Percentiles rank a stretch among this genome's conserved stretches.
Conservation (phyloP, 2,797 vertebrate genomes). For the Galago senegalensis region DNA sequence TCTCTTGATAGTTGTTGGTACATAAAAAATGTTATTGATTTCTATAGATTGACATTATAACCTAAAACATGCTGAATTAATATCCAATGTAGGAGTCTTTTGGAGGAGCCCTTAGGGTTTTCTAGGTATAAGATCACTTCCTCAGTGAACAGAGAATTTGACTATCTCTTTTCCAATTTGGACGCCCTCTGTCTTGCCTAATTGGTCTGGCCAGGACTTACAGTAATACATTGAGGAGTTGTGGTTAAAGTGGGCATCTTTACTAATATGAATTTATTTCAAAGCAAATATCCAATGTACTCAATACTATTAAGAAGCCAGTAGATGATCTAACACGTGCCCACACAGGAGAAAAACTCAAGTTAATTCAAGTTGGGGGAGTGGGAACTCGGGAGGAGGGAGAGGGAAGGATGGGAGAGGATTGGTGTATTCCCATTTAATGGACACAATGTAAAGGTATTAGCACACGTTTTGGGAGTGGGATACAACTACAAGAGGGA, state of each 20-base stretch:
- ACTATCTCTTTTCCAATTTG: background rate
- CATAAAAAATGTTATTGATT: background rate
- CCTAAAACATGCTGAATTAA: background rate
- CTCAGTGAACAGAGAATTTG: background rate
- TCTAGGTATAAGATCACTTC: background rate
- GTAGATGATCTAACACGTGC: no score
- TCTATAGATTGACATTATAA: background rate
- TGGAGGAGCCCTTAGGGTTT: background rate
- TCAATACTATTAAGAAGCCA: no score
- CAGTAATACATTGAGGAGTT: background rate
- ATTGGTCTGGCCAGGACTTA: background rate
- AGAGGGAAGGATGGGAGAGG: rapidly evolving
- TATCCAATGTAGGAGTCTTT: background rate
- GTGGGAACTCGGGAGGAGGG: no score
- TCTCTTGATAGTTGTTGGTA: background rate
- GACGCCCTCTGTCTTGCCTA: background rate
- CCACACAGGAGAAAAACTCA: no score
- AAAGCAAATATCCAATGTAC: no score
- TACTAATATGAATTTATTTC: no score
- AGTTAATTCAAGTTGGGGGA: no score
- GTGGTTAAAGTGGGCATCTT: background rate
- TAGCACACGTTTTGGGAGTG: no score
- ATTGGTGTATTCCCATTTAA: no score
- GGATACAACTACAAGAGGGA: no score
- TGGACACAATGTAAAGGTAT: no score